These are phyloP conservation scores for Labia minor DNA, from an alignment of 2,888 invertebrate species.

Conservation along the genomic window DNA sequence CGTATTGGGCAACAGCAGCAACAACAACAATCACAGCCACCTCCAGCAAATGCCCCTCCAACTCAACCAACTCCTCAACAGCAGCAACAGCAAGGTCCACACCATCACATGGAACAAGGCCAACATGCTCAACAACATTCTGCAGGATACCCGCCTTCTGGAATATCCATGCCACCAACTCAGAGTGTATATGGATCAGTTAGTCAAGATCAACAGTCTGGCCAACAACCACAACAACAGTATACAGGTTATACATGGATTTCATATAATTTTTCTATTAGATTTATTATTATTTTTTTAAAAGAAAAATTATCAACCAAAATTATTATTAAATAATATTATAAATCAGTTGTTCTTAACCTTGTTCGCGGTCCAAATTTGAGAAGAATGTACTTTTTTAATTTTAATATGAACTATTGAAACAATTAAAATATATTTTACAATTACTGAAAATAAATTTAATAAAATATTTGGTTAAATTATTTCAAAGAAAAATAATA, in stretches of 20 bases:
- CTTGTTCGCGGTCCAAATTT: too few species aligned
- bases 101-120: constrained; percentile 9
- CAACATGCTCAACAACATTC: background rate
- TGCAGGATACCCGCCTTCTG: background rate
- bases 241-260: background rate
- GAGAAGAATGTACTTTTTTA: too few species aligned
- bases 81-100: constrained; percentile 17
- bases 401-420: too few species aligned
- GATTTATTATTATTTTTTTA: too few species aligned
- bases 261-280: too few species aligned
- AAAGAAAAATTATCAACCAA: too few species aligned
- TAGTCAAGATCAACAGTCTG: background rate
- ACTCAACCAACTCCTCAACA: constrained; percentile 13
- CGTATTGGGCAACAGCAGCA: constrained; percentile 4
- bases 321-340: too few species aligned
- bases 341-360: too few species aligned
- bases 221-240: background rate
- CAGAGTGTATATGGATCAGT: background rate
- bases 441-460: too few species aligned
- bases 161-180: background rate
- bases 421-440: too few species aligned
- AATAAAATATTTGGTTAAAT: too few species aligned
- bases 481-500: too few species aligned
- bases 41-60: background rate
- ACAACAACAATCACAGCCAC: background rate